phyloP scores from a whole-genome alignment of 2,113 vertebrate genomes.

The Calyptomena viridis region DNA sequence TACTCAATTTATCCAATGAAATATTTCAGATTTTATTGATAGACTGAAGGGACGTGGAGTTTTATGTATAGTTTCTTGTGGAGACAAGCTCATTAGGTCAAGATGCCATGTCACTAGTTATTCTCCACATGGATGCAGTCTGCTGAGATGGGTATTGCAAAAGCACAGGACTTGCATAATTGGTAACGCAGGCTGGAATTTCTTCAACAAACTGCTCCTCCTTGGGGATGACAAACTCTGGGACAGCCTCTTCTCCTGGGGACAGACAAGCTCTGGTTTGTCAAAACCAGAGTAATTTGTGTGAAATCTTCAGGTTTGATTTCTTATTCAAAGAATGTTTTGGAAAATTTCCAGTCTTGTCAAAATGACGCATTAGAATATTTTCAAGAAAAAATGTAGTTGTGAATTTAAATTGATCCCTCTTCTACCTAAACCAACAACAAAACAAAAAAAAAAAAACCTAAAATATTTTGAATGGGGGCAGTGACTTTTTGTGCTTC shows the following conservation, averaged over 20 bases:
- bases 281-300: neutral
- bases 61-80: neutral
- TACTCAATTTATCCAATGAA: slow-evolving; percentile 2
- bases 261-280: neutral
- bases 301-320: neutral
- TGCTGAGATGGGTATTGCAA: neutral
- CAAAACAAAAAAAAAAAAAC: neutral
- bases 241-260: neutral
- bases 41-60: neutral
- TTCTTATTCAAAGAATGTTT: neutral
- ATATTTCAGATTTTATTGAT: neutral
- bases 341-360: neutral
- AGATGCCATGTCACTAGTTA: neutral
- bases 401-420: neutral
- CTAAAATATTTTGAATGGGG: neutral
- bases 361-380: neutral
- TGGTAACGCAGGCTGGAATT: neutral
- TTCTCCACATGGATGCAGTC: neutral
- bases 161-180: neutral
- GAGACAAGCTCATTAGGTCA: neutral
- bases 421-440: neutral
- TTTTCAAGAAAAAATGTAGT: neutral
- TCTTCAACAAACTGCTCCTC: neutral
- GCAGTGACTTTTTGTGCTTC: neutral
- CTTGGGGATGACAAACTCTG: neutral